Conservation (phyloP, 2,797 vertebrate species). For the Microcaecilia unicolor region DNA sequence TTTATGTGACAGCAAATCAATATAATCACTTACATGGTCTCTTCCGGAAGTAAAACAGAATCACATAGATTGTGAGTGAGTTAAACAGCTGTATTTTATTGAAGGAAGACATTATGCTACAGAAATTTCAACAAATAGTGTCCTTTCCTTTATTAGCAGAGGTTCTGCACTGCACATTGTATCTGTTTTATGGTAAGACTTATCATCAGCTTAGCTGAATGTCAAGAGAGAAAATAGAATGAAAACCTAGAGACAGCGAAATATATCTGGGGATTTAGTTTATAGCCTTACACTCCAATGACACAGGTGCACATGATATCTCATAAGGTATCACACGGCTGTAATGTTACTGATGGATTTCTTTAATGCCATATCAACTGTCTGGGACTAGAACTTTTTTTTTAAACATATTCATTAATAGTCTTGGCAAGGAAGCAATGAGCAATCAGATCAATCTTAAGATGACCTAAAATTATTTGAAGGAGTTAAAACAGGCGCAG, state of each 20-base stretch:
- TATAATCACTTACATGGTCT: slow-evolving; percentile 30
- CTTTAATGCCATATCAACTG: not conserved
- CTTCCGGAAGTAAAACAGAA: slow-evolving; percentile 37
- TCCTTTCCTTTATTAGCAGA: too few relatives aligned
- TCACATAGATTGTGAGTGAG: slow-evolving; percentile 17
- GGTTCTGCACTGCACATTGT: not conserved
- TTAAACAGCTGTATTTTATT: not conserved
- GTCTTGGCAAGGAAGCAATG: too few relatives aligned
- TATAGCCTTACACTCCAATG: too few relatives aligned
- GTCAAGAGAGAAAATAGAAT: not conserved
- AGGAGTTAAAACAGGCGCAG: too few relatives aligned
- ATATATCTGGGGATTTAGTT: slow-evolving; percentile 18
- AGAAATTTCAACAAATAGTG: too few relatives aligned
- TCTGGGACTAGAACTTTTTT: not conserved
- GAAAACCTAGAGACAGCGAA: slow-evolving; percentile 23
- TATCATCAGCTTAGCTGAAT: slow-evolving; percentile 2
- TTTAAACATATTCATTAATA: too few relatives aligned
- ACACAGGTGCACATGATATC: too few relatives aligned
- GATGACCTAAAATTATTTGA: too few relatives aligned
- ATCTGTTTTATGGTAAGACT: slow-evolving; percentile 1
- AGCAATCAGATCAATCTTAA: too few relatives aligned
- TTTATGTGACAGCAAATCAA: slow-evolving; percentile 37
- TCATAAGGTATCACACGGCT: too few relatives aligned
- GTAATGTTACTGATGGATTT: not conserved
- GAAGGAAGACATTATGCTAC: slow-evolving; percentile 21